Evolutionary conservation across 2,113 vertebrate genomes (phyloP).

Genomic region (Puntigrus tetrazona): DNA sequence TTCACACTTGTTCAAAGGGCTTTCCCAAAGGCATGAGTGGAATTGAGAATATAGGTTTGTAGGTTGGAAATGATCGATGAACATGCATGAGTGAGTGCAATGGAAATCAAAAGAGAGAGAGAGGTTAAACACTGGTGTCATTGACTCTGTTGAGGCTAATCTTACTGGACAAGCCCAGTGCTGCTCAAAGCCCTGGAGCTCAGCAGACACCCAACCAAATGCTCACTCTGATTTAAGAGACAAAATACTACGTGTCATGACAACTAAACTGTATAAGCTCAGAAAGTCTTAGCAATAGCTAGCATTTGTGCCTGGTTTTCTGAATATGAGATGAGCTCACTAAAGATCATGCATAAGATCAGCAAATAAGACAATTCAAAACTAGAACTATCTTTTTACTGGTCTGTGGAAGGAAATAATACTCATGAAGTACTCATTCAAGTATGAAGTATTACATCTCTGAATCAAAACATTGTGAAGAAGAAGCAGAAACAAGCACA

Average conservation of each 20-base stretch:
- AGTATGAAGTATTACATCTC: not conserved
- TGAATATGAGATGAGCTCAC: too few species aligned
- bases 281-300: too few species aligned
- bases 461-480: not conserved
- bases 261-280: not conserved
- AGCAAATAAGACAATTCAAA: too few species aligned
- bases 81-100: conserved; percentile 6
- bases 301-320: too few species aligned
- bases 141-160: conserved; percentile 47
- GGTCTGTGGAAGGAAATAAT: not conserved
- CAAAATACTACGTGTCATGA: not conserved
- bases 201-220: not conserved
- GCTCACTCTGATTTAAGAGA: not conserved
- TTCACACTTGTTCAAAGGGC: too few species aligned
- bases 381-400: not conserved
- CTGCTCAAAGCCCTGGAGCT: not conserved
- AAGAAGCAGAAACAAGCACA: too few species aligned
- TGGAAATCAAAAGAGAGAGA: conserved; percentile 27
- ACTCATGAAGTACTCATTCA: not conserved
- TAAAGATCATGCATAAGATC: too few species aligned
- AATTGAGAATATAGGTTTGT: conserved; percentile 9
- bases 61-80: conserved; percentile 37
- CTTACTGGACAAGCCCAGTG: conserved; percentile 39
- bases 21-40: conserved; percentile 10
- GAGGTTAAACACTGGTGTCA: conserved; percentile 45